Conservation (phyloP, 35 echinoderm and acorn worm species). For the Ptychodera flava region DNA sequence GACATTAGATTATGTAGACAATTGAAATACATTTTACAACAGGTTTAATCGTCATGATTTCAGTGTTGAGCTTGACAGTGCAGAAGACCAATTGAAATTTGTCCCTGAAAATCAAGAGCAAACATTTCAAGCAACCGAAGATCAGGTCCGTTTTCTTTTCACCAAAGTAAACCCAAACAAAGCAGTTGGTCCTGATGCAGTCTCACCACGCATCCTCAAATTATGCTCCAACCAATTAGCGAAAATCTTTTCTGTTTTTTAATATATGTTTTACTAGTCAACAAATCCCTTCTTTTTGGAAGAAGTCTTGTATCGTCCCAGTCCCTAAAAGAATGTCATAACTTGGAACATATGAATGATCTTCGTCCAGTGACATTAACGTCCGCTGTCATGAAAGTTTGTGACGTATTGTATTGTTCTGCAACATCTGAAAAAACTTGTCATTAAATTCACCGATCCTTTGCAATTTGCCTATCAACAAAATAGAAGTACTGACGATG, state of each 20-base stretch:
- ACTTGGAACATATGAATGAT: not conserved
- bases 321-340: not conserved
- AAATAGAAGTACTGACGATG: constrained; percentile 5
- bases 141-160: constrained; percentile 7
- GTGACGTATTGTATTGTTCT: not conserved
- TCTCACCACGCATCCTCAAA: constrained; percentile 29
- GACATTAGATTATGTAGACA: constrained; percentile 10
- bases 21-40: constrained; percentile 27
- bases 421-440: not conserved
- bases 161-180: constrained; percentile 24
- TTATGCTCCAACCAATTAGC: constrained; percentile 35
- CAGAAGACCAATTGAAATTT: not conserved
- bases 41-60: constrained; percentile 23
- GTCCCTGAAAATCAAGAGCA: not conserved
- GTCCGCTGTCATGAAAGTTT: not conserved
- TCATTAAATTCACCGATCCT: no score
- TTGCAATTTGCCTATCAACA: not conserved
- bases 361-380: not conserved
- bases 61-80: not conserved
- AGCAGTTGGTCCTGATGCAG: constrained; percentile 34
- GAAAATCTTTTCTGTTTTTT: no score
- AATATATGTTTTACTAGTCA: constrained; percentile 21
- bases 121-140: not conserved
- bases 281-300: constrained; percentile 15
- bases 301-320: not conserved